Conservation (phyloP, 1,140 invertebrate species). For the Brachionus plicatilis region DNA sequence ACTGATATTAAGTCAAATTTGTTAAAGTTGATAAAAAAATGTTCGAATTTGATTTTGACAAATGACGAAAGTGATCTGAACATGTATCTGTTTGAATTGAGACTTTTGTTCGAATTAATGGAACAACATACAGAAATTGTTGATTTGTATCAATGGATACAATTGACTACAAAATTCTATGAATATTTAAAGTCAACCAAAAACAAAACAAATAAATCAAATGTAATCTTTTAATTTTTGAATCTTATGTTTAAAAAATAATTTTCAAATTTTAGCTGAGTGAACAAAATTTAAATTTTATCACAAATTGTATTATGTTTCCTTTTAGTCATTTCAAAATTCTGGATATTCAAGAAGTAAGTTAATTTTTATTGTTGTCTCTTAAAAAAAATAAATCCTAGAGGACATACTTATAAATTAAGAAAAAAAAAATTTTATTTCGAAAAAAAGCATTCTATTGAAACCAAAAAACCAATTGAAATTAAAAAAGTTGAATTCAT, state of each 20-base stretch:
- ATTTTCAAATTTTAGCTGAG: neutral
- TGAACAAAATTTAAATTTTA: neutral
- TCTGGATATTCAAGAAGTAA: constrained; percentile 10
- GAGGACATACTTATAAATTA: too few relatives aligned
- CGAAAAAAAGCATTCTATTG: too few relatives aligned
- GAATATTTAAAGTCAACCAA: neutral
- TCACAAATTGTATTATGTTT: constrained; percentile 3
- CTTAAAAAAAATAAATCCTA: neutral
- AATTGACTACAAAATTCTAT: constrained; percentile 11
- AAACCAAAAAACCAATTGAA: too few relatives aligned
- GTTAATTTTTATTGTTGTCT: neutral
- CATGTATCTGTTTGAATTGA: neutral
- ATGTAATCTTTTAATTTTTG: neutral
- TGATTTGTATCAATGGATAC: constrained; percentile 18
- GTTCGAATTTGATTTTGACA: neutral
- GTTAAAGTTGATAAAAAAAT: neutral
- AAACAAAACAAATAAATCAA: neutral
- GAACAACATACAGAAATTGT: neutral
- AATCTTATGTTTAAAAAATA: neutral
- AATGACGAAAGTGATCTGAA: neutral
- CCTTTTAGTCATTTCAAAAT: neutral
- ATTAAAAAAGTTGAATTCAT: too few relatives aligned
- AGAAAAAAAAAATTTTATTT: too few relatives aligned
- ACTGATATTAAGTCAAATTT: neutral
- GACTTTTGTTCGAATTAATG: neutral